Evolutionary conservation across 2,888 invertebrate species (phyloP).

Genomic region (Drosophila testacea): DNA sequence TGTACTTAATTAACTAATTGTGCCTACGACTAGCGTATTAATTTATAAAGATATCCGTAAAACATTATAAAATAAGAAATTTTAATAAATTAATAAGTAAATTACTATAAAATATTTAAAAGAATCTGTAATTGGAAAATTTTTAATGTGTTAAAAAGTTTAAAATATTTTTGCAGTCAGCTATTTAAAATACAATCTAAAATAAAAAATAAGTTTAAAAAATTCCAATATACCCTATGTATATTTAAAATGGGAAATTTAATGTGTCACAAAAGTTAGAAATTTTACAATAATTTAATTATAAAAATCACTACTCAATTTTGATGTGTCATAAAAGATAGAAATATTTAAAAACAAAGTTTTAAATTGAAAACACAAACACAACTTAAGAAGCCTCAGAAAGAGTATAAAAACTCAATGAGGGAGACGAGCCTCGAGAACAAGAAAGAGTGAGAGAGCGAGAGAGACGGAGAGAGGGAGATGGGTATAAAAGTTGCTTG

Average conservation of each 20-base stretch:
- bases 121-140: too few relatives aligned
- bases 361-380: background rate
- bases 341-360: background rate
- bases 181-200: too few relatives aligned
- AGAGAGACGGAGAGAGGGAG: conserved; percentile 1
- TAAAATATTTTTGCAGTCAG: too few relatives aligned
- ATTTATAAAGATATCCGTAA: background rate
- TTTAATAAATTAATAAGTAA: too few relatives aligned
- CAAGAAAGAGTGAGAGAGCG: background rate
- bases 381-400: background rate
- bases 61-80: background rate
- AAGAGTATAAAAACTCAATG: conserved; percentile 23
- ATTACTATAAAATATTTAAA: too few relatives aligned
- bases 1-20: too few relatives aligned
- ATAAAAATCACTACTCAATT: background rate
- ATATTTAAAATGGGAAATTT: too few relatives aligned
- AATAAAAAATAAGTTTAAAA: background rate
- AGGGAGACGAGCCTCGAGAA: conserved; percentile 20
- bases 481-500: conserved; percentile 32
- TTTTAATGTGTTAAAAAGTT: too few relatives aligned
- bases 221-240: background rate
- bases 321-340: too few relatives aligned
- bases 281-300: background rate
- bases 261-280: too few relatives aligned
- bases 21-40: too few relatives aligned